A percentile compares a stretch with the other conserved stretches of the same genome.
Conservation (phyloP, 1,140 invertebrate species). For the Caenorhabditis remanei region DNA sequence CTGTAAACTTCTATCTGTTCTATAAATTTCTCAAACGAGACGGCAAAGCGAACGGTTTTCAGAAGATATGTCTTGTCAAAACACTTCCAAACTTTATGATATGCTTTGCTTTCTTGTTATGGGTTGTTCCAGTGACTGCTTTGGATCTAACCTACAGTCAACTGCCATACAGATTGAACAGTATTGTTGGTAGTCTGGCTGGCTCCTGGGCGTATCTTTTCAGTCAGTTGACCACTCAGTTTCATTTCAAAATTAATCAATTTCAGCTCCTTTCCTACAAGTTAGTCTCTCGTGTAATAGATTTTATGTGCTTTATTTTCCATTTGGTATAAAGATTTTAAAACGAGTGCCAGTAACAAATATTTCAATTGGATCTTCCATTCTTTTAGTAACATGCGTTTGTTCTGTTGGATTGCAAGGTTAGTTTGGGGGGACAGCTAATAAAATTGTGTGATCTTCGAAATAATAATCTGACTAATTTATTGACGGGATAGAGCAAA, state of each 20-base stretch:
- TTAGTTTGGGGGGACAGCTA: not conserved
- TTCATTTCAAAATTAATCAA: not conserved
- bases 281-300: constrained; percentile 4
- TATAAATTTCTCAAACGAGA: not conserved
- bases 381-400: not conserved
- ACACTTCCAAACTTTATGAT: constrained; percentile 5
- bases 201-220: constrained; percentile 35
- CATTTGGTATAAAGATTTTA: constrained; percentile 6
- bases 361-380: not conserved
- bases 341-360: constrained; percentile 8
- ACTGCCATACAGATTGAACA: constrained; percentile 17
- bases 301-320: constrained; percentile 33
- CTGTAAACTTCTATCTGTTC: not conserved
- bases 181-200: not conserved
- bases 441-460: not conserved
- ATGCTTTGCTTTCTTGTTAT: constrained; percentile 1
- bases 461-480: too few species aligned
- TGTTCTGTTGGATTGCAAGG: not conserved
- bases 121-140: constrained; percentile 7
- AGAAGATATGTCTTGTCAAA: constrained; percentile 12
- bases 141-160: not conserved
- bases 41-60: constrained; percentile 1
- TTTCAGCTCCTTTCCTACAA: constrained; percentile 30
- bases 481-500: too few species aligned
- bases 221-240: not conserved